Percentiles rank a stretch among this genome's conserved stretches.
These are phyloP conservation scores for Pogonocichla stellata DNA, from an alignment of 2,113 vertebrate genomes.

Conservation along the genomic window DNA sequence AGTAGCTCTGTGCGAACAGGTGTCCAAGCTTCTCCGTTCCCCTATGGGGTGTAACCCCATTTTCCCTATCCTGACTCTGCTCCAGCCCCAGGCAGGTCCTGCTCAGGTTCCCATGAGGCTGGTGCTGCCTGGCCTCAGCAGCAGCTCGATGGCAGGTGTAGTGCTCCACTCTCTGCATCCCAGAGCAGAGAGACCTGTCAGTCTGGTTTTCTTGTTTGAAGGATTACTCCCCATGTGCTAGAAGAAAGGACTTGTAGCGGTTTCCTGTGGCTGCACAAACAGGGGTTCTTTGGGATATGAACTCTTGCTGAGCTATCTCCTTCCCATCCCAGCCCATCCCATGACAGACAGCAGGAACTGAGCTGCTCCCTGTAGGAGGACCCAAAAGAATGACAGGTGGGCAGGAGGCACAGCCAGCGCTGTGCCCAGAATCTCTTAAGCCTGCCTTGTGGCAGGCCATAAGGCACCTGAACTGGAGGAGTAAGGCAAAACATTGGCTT, in stretches of 20 bases:
- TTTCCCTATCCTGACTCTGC: not conserved
- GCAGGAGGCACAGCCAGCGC: not conserved
- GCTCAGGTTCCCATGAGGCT: not conserved
- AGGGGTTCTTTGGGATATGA: not conserved
- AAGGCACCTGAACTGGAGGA: not conserved
- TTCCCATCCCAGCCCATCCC: not conserved
- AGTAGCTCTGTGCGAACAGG: not conserved
- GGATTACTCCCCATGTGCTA: not conserved
- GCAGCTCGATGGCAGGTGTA: accelerated
- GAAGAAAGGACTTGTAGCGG: not conserved
- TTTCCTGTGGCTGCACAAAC: not conserved
- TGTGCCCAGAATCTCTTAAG: not conserved
- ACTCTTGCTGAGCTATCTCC: not conserved
- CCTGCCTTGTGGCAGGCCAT: not conserved
- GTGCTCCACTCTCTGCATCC: not conserved
- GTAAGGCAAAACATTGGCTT: not conserved
- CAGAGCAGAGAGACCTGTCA: not conserved
- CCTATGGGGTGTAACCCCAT: accelerated
- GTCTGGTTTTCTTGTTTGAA: not conserved
- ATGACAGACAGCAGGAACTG: not conserved
- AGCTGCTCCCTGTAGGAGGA: not conserved
- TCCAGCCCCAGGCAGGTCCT: not conserved
- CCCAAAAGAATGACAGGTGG: not conserved
- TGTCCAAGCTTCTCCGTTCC: not conserved
- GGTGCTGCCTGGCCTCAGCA: not conserved